Evolutionary conservation across 2,888 invertebrate species (phyloP).

Genomic region (Pammene fasciana): DNA sequence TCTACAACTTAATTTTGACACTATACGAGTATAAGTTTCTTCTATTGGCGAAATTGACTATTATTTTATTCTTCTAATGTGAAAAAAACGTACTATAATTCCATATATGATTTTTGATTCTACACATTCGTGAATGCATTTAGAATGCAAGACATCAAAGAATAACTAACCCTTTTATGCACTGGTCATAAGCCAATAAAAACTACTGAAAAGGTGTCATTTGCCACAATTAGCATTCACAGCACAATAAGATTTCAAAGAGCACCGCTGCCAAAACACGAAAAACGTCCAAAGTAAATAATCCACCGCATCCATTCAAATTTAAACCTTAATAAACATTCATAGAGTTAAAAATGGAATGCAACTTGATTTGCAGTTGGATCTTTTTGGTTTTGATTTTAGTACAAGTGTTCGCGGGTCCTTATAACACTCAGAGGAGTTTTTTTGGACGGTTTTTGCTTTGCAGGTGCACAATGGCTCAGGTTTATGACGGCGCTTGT

Average conservation of each 20-base stretch:
- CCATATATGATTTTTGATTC: neutral
- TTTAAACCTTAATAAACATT: neutral
- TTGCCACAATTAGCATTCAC: constrained; percentile 58
- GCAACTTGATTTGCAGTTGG: neutral
- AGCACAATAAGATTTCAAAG: constrained; percentile 58
- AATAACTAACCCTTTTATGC: constrained; percentile 8
- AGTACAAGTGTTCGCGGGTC: constrained; percentile 54
- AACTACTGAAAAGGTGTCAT: constrained; percentile 44
- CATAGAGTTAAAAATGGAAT: constrained; percentile 5
- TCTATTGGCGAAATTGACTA: too few relatives aligned
- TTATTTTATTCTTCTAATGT: too few relatives aligned
- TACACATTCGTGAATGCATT: neutral
- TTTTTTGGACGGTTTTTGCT: constrained; percentile 56
- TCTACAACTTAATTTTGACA: too few relatives aligned
- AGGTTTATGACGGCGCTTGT: constrained; percentile 75
- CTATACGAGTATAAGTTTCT: too few relatives aligned
- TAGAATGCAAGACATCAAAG: constrained; percentile 2
- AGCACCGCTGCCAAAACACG: constrained; percentile 78
- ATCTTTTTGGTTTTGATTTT: neutral
- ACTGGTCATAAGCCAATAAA: constrained; percentile 17
- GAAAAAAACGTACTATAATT: neutral
- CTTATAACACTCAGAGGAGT: constrained; percentile 43
- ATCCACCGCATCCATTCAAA: neutral
- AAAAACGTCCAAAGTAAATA: constrained; percentile 24
- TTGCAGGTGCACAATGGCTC: constrained; percentile 73